These are phyloP conservation scores for Urosaurus nigricauda DNA, from an alignment of 2,797 vertebrate genomes.

Conservation along the genomic window DNA sequence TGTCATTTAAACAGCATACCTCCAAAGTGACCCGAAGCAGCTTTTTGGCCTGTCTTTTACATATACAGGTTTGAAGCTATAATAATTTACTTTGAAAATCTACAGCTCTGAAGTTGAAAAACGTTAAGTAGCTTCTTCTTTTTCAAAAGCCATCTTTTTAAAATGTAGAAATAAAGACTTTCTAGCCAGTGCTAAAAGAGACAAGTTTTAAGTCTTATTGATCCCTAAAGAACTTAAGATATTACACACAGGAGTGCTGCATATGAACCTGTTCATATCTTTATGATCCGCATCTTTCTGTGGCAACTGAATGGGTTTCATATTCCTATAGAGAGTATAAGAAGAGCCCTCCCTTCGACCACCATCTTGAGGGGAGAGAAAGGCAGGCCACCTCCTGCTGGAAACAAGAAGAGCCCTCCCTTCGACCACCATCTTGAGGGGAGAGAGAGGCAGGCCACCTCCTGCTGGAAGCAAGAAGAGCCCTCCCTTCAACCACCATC, in stretches of 20 bases:
- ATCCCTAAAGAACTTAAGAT: neutral
- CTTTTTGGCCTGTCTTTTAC: no score
- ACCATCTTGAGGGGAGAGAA: no score
- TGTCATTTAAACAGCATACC: no score
- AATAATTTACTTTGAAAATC: neutral
- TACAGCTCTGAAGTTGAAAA: neutral
- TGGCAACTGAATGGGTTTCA: neutral
- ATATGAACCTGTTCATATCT: neutral
- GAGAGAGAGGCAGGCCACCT: no score
- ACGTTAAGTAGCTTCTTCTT: no score
- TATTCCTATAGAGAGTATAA: neutral
- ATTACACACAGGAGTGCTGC: neutral
- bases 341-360: no score
- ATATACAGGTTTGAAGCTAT: neutral
- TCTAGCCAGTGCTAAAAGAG: neutral
- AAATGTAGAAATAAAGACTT: neutral
- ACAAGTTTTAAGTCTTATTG: neutral
- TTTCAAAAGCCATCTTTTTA: neutral
- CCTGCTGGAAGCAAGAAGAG: no score
- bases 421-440: no score
- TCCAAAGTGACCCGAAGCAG: no score
- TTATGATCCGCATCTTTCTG: neutral
- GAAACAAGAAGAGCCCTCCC: no score
- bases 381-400: no score
- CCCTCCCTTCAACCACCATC: no score